Evolutionary conservation across 2,888 invertebrate species (phyloP), one percentile per base, ranked within the genome.

Genomic region (Punctoribates punctum): DNA sequence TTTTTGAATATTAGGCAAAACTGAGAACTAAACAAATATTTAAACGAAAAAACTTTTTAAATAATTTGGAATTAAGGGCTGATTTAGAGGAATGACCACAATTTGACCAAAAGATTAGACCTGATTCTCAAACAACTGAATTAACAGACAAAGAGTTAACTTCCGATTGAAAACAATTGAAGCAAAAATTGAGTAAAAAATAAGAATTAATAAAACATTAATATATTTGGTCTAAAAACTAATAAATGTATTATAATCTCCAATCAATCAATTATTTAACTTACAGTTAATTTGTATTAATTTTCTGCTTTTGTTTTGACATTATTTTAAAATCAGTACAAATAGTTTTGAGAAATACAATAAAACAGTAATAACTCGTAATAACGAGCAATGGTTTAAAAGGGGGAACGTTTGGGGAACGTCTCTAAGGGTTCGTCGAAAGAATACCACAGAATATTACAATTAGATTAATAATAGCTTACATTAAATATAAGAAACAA

Each of bases 281-380:
- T 51, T 51, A 51, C 51, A 51, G 4, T 51, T n/a, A 17, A 15
- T 48, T 48, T 48, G 48, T 48, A 48, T 8, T 48, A 51, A 17
- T 54, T 54, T 23, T 25, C 20, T 23, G 20, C 13, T n/a, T 51
- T 51, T n/a, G n/a, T 51, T 67, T 67, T 67, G 27, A 67, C 65
- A 34, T 34, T n/a, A 67, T 38, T 29, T 67, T 67, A 67, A 67
- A 67, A 67, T 67, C 38, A 67, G 65, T 67, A 67, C 65, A 67
- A 67, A 67, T 29, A 67, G 60, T 67, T 67, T 67, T 51, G 3
- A 8, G 15, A 38, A 67, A 67, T 67, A 67, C 65, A 67, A 67
- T 67, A 67, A 62, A 67, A 67, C 65, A 67, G 65, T 67, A 34
- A 67, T 67, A 34, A 67, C 38, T 67, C 27, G 38, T n/a, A 20